Percentiles rank a stretch among this genome's conserved stretches.
Evolutionary conservation across 2,888 invertebrate genomes (phyloP).

Genomic region (Philonicus albiceps): DNA sequence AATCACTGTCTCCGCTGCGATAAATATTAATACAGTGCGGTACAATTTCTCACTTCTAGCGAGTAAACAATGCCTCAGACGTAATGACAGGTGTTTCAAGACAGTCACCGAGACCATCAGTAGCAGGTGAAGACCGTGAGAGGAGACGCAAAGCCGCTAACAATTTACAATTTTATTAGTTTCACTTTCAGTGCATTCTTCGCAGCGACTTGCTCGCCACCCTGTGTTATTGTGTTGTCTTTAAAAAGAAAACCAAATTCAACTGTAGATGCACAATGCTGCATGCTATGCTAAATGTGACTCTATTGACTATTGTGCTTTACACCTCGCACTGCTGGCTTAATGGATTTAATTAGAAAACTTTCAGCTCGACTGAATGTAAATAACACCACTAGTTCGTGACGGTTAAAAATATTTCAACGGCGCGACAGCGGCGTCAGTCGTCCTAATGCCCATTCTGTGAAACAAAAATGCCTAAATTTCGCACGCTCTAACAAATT

Average conservation of each 20-base stretch:
- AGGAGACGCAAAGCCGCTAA: not conserved
- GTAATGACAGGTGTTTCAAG: conserved; percentile 3
- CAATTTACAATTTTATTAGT: conserved; percentile 11
- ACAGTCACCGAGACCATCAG: not conserved
- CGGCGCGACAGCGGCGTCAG: not conserved
- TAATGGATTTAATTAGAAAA: conserved; percentile 12
- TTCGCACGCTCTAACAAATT: not conserved
- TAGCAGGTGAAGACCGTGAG: conserved; percentile 7
- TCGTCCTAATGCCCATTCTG: not conserved
- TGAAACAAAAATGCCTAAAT: not conserved
- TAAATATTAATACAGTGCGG: conserved; percentile 17
- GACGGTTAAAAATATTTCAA: not conserved
- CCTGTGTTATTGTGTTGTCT: not conserved
- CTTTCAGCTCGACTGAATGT: not conserved
- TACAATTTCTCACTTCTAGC: not conserved
- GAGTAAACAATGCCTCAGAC: conserved; percentile 6
- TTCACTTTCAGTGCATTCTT: conserved; percentile 29
- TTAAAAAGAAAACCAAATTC: not conserved
- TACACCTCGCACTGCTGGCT: not conserved
- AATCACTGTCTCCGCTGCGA: conserved; percentile 15
- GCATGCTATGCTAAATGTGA: not conserved
- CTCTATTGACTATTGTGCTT: not conserved
- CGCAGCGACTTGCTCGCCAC: not conserved
- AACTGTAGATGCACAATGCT: not conserved
- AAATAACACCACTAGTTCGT: not conserved